phyloP scores from a whole-genome alignment of 1,140 invertebrate genomes.

The Caerostris darwini region DNA sequence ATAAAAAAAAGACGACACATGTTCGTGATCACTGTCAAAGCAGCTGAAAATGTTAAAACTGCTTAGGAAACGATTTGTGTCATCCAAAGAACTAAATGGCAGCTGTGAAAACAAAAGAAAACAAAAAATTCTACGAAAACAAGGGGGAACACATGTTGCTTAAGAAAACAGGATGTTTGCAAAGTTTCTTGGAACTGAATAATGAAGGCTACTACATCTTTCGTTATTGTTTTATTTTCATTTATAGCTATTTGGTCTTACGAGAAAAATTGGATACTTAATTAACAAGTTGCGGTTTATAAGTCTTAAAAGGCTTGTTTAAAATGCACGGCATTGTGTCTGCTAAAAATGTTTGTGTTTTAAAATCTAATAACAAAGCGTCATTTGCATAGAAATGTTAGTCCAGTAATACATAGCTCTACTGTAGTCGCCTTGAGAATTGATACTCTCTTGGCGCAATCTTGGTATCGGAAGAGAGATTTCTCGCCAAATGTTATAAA shows the following conservation, averaged over 20 bases:
- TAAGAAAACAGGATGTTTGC: background rate
- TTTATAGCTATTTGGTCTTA: background rate
- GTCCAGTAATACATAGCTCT: no score
- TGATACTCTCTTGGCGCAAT: no score
- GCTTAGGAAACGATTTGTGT: slow-evolving; percentile 20
- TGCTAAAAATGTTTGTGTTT: no score
- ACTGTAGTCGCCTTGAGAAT: no score
- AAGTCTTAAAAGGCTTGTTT: background rate
- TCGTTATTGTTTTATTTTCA: background rate
- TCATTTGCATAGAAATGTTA: no score
- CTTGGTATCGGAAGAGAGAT: no score
- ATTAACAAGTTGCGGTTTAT: background rate
- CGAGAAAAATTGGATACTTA: background rate
- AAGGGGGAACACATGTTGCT: background rate
- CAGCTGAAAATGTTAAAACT: slow-evolving; percentile 12
- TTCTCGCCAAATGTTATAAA: no score
- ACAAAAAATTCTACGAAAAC: background rate
- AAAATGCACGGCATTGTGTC: no score
- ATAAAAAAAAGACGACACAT: background rate
- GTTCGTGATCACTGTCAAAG: slow-evolving; percentile 11
- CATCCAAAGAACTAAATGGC: background rate
- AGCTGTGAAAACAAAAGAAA: slow-evolving; percentile 1
- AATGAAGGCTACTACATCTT: background rate
- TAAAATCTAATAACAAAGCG: no score
- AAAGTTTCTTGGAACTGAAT: background rate